phyloP scores from a whole-genome alignment of 2,888 invertebrate species.

The Drosophila mimetica region DNA sequence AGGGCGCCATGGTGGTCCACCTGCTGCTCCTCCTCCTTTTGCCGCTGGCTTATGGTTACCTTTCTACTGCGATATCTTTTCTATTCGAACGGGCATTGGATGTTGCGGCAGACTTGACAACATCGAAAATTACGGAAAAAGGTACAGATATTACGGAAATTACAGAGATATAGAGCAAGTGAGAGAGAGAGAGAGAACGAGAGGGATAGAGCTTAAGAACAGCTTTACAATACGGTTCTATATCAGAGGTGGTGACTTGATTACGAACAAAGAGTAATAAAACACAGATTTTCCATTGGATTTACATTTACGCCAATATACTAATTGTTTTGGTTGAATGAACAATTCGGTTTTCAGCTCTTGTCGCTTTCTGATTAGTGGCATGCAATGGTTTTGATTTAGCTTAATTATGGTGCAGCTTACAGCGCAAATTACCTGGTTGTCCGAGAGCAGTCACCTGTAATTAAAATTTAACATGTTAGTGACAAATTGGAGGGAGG shows the following conservation, averaged over 20 bases:
- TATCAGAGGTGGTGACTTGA: conserved; percentile 11
- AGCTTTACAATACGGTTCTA: conserved; percentile 19
- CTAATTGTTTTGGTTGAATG: conserved; percentile 6
- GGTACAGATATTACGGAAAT: conserved; percentile 10
- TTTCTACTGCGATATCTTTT: conserved; percentile 18
- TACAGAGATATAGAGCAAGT: conserved; percentile 25
- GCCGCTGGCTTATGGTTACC: conserved; percentile 15
- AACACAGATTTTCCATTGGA: conserved; percentile 14
- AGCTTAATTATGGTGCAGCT: neutral
- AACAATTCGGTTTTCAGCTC: conserved; percentile 16
- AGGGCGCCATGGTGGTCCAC: conserved; percentile 82
- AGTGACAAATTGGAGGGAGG: neutral
- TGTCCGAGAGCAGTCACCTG: conserved; percentile 19
- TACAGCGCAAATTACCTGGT: conserved; percentile 20
- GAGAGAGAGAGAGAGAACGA: conserved; percentile 26
- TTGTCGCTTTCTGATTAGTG: conserved; percentile 18
- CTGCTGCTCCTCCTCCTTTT: conserved; percentile 7
- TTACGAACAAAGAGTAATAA: conserved; percentile 10
- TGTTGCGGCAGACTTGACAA: conserved; percentile 52
- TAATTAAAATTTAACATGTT: conserved; percentile 11
- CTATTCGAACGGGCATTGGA: conserved; percentile 53
- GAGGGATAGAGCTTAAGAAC: conserved; percentile 7
- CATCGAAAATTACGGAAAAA: conserved; percentile 49
- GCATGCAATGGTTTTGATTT: conserved; percentile 32
- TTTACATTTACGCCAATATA: conserved; percentile 14